A percentile compares a stretch with the other conserved stretches of the same genome.
Evolutionary conservation across 2,113 vertebrate species (phyloP).

Genomic region (Etheostoma cragini): DNA sequence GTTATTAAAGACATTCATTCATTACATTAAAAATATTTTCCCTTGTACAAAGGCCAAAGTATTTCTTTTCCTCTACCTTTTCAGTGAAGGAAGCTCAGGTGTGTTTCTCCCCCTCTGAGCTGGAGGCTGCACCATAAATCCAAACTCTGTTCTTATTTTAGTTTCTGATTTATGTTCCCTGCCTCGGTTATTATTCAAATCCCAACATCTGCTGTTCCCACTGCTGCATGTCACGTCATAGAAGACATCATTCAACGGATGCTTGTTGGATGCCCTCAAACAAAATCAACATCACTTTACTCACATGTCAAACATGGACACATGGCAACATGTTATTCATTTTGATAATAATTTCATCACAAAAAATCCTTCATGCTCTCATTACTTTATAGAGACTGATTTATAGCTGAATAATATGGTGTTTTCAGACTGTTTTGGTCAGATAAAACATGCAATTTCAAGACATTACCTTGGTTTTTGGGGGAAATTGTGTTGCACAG

Average conservation of each 20-base stretch:
- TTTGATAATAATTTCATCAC: too few relatives aligned
- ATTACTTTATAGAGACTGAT: background rate
- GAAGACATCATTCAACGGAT: background rate
- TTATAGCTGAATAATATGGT: background rate
- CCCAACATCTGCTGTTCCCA: slow-evolving; percentile 19
- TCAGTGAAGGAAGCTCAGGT: slow-evolving; percentile 24
- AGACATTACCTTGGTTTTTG: background rate
- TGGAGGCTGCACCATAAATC: slow-evolving; percentile 31
- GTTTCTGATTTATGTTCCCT: slow-evolving; percentile 40
- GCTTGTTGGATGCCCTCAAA: too few relatives aligned
- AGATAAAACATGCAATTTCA: background rate
- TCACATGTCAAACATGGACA: too few relatives aligned
- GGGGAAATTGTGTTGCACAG: too few relatives aligned
- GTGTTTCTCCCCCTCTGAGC: slow-evolving; percentile 3
- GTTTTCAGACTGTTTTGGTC: background rate
- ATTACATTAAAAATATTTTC: too few relatives aligned
- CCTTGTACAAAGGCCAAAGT: background rate
- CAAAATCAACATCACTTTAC: too few relatives aligned
- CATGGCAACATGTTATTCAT: too few relatives aligned
- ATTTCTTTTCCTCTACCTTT: background rate
- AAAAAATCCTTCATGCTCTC: too few relatives aligned
- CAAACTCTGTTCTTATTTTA: slow-evolving; percentile 35
- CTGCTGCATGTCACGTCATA: slow-evolving; percentile 4
- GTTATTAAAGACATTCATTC: too few relatives aligned
- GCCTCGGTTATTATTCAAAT: slow-evolving; percentile 33